A percentile compares a stretch with the other conserved stretches of the same genome.
Conservation (phyloP, 1,140 invertebrate species). For the Bombus confusus region DNA sequence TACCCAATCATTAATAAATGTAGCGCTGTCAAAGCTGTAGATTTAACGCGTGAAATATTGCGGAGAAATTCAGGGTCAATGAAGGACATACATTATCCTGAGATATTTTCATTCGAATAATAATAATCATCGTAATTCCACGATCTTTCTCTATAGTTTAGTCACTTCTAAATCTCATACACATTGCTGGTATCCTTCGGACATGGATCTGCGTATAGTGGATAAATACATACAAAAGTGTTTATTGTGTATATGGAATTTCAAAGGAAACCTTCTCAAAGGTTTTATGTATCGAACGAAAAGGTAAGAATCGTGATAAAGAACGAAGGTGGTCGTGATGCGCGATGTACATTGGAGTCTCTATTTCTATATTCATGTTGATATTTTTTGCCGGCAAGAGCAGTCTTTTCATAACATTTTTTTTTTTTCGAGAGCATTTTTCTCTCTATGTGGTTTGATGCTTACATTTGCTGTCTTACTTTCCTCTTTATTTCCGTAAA, state of each 20-base stretch:
- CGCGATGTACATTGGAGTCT: neutral
- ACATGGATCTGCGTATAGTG: constrained; percentile 33
- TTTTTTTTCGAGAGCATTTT: constrained; percentile 6
- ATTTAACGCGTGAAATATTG: constrained; percentile 54
- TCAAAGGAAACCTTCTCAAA: constrained; percentile 8
- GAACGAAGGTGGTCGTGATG: constrained; percentile 24
- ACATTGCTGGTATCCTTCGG: constrained; percentile 6
- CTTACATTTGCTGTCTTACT: neutral
- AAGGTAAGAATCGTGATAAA: neutral
- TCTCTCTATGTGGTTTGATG: constrained; percentile 35
- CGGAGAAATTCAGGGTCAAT: constrained; percentile 52
- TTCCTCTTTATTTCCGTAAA: neutral
- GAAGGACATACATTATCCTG: constrained; percentile 62
- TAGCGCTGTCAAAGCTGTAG: constrained; percentile 64
- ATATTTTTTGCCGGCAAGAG: constrained; percentile 48
- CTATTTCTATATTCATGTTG: constrained; percentile 34
- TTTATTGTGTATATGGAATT: constrained; percentile 20
- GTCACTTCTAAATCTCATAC: constrained; percentile 36
- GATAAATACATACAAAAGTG: constrained; percentile 16
- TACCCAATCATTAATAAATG: constrained; percentile 65
- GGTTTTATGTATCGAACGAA: constrained; percentile 7
- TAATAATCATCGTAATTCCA: constrained; percentile 47
- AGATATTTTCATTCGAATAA: constrained; percentile 58
- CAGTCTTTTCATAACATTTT: constrained; percentile 58
- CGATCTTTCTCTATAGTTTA: constrained; percentile 28